These are phyloP conservation scores for Bilobella aurantiaca DNA, from an alignment of 1,140 invertebrate genomes.

Conservation along the genomic window DNA sequence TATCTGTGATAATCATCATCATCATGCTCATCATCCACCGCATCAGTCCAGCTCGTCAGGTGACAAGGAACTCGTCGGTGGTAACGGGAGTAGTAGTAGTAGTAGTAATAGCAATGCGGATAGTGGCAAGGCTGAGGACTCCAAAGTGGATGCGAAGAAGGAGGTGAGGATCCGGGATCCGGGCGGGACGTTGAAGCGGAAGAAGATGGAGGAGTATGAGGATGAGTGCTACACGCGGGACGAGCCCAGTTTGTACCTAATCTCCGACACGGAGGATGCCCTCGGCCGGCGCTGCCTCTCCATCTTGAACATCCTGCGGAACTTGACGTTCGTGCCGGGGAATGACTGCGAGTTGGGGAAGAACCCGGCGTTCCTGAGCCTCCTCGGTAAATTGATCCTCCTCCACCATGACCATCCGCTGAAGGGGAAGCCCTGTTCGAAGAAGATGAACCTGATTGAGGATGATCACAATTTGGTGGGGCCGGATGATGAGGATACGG, in stretches of 20 bases:
- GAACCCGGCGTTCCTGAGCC: conserved; percentile 69
- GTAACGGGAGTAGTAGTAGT: no score
- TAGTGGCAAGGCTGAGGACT: no score
- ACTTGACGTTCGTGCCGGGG: conserved; percentile 92
- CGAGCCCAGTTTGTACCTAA: conserved; percentile 73
- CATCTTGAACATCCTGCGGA: conserved; percentile 83
- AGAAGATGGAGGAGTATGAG: conserved; percentile 69
- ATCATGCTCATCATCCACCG: no score
- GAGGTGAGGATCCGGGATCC: background rate
- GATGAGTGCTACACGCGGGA: conserved; percentile 86
- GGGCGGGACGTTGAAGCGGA: conserved; percentile 49
- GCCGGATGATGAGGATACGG: no score
- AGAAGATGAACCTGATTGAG: conserved; percentile 10
- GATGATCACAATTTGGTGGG: no score
- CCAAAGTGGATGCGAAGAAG: background rate
- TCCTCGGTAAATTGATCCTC: conserved; percentile 79
- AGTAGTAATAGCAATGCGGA: conserved; percentile 7
- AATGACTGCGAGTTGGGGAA: conserved; percentile 90
- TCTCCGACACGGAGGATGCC: conserved; percentile 75
- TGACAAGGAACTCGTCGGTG: no score
- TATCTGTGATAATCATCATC: conserved; percentile 30
- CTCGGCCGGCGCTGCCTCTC: conserved; percentile 77
- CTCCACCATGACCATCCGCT: conserved; percentile 81
- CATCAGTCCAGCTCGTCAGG: no score
- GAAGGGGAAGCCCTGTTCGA: conserved; percentile 39